Conservation (phyloP, 2,888 invertebrate genomes). For the Acanthosepion pharaonis region DNA sequence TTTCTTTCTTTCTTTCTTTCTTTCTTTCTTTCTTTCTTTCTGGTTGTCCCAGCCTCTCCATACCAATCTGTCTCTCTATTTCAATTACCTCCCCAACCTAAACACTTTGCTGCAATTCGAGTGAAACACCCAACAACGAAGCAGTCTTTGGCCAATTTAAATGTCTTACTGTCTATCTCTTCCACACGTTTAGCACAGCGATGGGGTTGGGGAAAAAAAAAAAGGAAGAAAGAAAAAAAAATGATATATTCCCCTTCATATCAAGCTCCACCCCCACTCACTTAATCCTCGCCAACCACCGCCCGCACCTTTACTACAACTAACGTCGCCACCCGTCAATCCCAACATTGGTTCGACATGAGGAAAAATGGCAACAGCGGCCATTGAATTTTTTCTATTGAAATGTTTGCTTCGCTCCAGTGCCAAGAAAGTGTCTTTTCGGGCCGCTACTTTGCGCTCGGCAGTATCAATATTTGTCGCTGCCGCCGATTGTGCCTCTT, state of each 20-base stretch:
- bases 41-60: too few species aligned
- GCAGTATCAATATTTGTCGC: background rate
- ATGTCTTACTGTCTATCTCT: background rate
- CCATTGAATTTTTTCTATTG: background rate
- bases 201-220: background rate
- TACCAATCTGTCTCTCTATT: too few species aligned
- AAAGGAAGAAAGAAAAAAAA: background rate
- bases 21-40: too few species aligned
- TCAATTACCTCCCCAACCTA: too few species aligned
- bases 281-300: background rate
- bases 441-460: background rate
- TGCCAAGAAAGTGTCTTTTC: constrained; percentile 4
- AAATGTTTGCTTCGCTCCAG: background rate
- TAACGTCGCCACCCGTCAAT: background rate
- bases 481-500: background rate
- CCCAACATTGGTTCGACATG: background rate
- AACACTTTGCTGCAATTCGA: too few species aligned
- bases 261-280: too few species aligned
- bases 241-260: too few species aligned
- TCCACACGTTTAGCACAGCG: background rate
- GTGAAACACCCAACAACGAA: too few species aligned
- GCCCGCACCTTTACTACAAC: background rate
- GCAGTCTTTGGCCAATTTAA: background rate
- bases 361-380: background rate
- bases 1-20: too few species aligned